These are phyloP conservation scores for Otus sunia DNA, from an alignment of 2,113 vertebrate species.

Conservation along the genomic window DNA sequence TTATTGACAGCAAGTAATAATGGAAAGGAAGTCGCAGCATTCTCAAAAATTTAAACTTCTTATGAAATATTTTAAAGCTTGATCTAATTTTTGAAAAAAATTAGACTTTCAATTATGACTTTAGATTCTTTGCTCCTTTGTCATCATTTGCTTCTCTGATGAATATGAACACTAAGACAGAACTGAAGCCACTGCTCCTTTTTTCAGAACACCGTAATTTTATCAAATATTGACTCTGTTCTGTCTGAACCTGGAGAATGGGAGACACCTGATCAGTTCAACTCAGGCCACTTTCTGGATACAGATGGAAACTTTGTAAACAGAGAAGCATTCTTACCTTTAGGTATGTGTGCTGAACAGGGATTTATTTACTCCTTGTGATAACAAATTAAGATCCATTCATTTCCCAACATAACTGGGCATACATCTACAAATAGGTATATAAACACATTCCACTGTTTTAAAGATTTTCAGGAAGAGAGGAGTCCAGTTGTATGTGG, in stretches of 20 bases:
- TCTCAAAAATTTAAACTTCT: neutral
- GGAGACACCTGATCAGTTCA: slow-evolving; percentile 62
- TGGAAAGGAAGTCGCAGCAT: neutral
- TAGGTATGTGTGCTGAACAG: slow-evolving; percentile 23
- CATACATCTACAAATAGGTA: neutral
- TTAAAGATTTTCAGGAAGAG: neutral
- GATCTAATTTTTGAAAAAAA: neutral
- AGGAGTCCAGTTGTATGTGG: neutral
- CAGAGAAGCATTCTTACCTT: slow-evolving; percentile 62
- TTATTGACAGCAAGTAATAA: neutral
- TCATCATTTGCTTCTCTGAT: neutral
- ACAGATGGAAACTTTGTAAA: slow-evolving; percentile 52
- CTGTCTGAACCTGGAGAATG: slow-evolving; percentile 50
- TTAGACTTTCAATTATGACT: neutral
- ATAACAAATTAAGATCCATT: neutral
- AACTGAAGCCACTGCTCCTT: neutral
- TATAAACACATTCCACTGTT: neutral
- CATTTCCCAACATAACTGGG: neutral
- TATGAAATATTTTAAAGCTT: neutral
- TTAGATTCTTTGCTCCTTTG: neutral
- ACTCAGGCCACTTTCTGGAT: slow-evolving; percentile 61
- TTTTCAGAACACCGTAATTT: slow-evolving; percentile 42
- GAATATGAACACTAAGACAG: neutral
- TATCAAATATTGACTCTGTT: slow-evolving; percentile 54
- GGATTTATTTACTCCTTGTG: neutral